phyloP scores from a whole-genome alignment of 1,140 invertebrate species.

The Bombus breviceps region DNA sequence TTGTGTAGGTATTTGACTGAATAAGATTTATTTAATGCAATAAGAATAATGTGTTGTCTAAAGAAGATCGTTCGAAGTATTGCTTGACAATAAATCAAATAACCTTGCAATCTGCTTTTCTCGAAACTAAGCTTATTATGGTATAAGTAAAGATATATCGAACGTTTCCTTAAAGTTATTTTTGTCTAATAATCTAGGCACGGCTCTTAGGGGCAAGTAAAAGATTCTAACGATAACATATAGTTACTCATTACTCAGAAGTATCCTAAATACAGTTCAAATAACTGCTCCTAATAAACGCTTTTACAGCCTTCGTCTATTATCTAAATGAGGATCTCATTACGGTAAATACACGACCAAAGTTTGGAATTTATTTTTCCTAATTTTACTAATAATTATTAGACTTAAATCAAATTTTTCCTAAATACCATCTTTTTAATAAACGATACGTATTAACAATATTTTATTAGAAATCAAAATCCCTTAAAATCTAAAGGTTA shows the following conservation, averaged over 20 bases:
- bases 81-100: not conserved
- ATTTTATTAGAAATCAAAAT: too few relatives aligned
- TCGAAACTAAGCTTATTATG: too few relatives aligned
- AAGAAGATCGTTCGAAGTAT: not conserved
- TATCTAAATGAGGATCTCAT: conserved; percentile 1
- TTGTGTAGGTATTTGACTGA: not conserved
- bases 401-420: too few relatives aligned
- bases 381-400: too few relatives aligned
- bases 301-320: conserved; percentile 3
- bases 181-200: not conserved
- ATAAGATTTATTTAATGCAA: not conserved
- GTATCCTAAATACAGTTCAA: not conserved
- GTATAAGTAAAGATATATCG: not conserved
- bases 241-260: not conserved
- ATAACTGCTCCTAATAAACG: conserved; percentile 18
- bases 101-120: too few relatives aligned
- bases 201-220: not conserved
- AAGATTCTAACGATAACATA: not conserved
- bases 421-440: too few relatives aligned
- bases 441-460: too few relatives aligned
- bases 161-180: not conserved
- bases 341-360: not conserved
- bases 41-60: not conserved
- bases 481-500: too few relatives aligned
- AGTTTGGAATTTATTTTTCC: too few relatives aligned